Conservation (phyloP, 2,113 vertebrate species). For the Brachionichthys hirsutus region DNA sequence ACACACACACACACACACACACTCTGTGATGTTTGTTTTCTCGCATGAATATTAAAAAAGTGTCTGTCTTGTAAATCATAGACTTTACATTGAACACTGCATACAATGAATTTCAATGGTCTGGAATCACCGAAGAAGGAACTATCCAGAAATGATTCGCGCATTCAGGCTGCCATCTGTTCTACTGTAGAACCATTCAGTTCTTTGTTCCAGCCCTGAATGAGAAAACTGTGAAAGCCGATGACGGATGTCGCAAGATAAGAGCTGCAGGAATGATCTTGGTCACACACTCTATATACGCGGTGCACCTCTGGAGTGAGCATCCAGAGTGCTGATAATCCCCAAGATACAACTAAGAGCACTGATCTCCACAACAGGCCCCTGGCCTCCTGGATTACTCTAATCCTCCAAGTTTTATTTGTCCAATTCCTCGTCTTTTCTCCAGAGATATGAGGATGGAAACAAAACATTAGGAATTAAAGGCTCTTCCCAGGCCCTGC, state of each 20-base stretch:
- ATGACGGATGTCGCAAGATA: constrained; percentile 23
- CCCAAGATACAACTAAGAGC: constrained; percentile 66
- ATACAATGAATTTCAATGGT: not conserved
- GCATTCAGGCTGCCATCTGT: constrained; percentile 18
- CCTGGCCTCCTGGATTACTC: constrained; percentile 71
- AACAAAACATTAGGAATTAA: constrained; percentile 76
- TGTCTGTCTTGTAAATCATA: constrained; percentile 1
- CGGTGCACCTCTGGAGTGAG: constrained; percentile 61
- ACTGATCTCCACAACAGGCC: constrained; percentile 67
- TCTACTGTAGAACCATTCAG: constrained; percentile 3
- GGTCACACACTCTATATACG: constrained; percentile 27
- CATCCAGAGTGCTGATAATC: constrained; percentile 70
- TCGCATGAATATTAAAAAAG: not conserved
- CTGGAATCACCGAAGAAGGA: not conserved
- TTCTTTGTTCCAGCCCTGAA: constrained; percentile 16
- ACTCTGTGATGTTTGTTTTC: constrained; percentile 17
- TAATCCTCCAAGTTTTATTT: constrained; percentile 78
- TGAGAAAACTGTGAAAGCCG: constrained; percentile 3
- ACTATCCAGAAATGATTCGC: constrained; percentile 4
- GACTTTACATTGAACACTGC: not conserved
- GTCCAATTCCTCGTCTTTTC: constrained; percentile 72
- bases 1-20: too few species aligned
- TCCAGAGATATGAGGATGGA: constrained; percentile 64
- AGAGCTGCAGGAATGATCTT: constrained; percentile 30
- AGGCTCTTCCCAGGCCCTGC: constrained; percentile 58